A percentile compares a stretch with the other conserved stretches of the same genome.
Evolutionary conservation across 2,113 vertebrate species (phyloP).

Genomic region (Malurus cyaneus): DNA sequence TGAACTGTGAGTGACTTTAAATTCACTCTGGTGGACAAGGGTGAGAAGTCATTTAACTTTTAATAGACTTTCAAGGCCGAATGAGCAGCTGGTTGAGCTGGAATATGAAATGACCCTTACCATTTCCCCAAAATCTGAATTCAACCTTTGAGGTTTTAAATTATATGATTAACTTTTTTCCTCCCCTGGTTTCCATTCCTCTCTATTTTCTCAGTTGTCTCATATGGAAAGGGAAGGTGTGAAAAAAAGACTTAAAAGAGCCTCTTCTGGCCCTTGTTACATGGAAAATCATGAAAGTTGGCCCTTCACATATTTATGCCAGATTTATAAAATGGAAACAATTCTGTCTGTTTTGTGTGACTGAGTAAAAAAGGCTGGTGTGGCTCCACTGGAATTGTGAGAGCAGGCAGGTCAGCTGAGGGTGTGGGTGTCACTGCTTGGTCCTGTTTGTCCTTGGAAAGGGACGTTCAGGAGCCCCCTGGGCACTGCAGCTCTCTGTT

Average conservation of each 20-base stretch:
- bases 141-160: slow-evolving; percentile 28
- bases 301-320: neutral
- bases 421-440: neutral
- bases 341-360: neutral
- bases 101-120: slow-evolving; percentile 36
- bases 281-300: neutral
- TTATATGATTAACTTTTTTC: neutral
- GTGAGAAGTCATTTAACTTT: slow-evolving; percentile 58
- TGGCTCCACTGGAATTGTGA: neutral
- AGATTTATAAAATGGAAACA: neutral
- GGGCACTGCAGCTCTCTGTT: neutral
- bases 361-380: neutral
- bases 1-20: slow-evolving; percentile 65
- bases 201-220: neutral
- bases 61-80: slow-evolving; percentile 52
- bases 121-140: slow-evolving; percentile 20
- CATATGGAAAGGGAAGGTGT: neutral
- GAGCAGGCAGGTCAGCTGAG: neutral
- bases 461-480: neutral
- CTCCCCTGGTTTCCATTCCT: neutral
- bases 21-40: slow-evolving; percentile 51
- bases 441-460: neutral
- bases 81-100: slow-evolving; percentile 32
- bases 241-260: neutral
- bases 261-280: neutral